phyloP scores from a whole-genome alignment of 1,140 invertebrate species.

The Ganaspis sp. region DNA sequence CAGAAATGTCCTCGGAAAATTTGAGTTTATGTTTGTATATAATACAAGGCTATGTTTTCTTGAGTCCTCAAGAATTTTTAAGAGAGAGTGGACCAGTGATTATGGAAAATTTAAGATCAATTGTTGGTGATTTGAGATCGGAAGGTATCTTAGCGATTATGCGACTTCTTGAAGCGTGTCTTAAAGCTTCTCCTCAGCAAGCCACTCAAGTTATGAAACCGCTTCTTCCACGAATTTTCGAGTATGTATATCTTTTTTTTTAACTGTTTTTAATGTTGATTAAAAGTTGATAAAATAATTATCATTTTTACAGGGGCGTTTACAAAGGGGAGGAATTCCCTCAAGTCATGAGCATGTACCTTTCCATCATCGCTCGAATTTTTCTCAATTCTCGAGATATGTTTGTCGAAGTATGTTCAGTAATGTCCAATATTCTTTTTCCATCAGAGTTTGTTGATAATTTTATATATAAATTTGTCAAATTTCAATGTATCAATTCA shows the following conservation, averaged over 20 bases:
- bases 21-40: constrained; percentile 87
- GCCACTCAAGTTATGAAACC: constrained; percentile 82
- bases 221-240: constrained; percentile 81
- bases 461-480: not conserved
- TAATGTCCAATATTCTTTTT: not conserved
- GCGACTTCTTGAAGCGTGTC: constrained; percentile 84
- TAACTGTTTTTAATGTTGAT: not conserved
- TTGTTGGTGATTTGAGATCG: constrained; percentile 86
- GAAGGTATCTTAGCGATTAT: constrained; percentile 87
- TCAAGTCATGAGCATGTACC: constrained; percentile 85
- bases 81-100: constrained; percentile 82
- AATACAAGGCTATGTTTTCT: constrained; percentile 88
- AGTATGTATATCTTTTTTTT: constrained; percentile 74
- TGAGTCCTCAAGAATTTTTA: constrained; percentile 88
- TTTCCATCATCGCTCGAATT: constrained; percentile 86
- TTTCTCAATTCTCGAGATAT: constrained; percentile 85
- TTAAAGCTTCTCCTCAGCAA: constrained; percentile 81
- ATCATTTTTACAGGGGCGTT: constrained; percentile 77
- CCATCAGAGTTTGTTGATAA: too few species aligned
- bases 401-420: constrained; percentile 45
- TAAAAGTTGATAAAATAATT: not conserved
- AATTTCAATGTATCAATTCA: not conserved
- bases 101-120: constrained; percentile 81
- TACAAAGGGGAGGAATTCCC: constrained; percentile 82
- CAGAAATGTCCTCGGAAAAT: constrained; percentile 89